A percentile compares a stretch with the other conserved stretches of the same genome.
Conservation (phyloP, 2,797 vertebrate genomes). For the Carduelis carduelis region DNA sequence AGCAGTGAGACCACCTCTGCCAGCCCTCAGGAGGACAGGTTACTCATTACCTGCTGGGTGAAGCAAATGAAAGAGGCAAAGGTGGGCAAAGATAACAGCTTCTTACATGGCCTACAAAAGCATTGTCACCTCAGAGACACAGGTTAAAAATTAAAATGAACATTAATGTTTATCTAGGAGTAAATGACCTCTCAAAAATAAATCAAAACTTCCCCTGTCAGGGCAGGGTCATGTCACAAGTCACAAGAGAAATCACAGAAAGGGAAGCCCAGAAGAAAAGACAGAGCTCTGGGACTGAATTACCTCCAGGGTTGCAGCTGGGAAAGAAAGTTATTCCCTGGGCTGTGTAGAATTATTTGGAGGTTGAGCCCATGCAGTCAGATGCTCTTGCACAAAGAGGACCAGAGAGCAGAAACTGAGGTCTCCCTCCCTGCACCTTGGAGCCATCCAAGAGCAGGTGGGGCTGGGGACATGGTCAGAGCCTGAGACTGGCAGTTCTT, state of each 20-base stretch:
- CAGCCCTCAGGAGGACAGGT: background rate
- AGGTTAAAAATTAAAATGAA: conserved; percentile 61
- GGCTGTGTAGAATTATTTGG: background rate
- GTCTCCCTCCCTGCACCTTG: background rate
- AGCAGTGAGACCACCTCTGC: background rate
- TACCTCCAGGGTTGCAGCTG: background rate
- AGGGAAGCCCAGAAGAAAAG: background rate
- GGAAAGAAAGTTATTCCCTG: background rate
- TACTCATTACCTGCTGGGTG: background rate
- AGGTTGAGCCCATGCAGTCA: background rate
- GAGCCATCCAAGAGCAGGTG: background rate
- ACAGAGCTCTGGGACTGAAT: background rate
- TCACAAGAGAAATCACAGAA: background rate
- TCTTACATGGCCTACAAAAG: background rate
- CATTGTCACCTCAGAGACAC: background rate
- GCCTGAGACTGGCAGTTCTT: background rate
- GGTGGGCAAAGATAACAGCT: conserved; percentile 13
- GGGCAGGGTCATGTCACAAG: background rate
- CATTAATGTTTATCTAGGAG: conserved; percentile 30
- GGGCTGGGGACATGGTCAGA: background rate
- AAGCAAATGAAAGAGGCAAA: background rate
- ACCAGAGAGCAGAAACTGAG: background rate
- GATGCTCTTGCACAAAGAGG: background rate
- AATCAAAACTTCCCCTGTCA: background rate
- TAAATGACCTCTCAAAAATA: background rate